Evolutionary conservation across 92 coral and sea anemone genomes (phyloP).

Genomic region (Paragorgia papillata): DNA sequence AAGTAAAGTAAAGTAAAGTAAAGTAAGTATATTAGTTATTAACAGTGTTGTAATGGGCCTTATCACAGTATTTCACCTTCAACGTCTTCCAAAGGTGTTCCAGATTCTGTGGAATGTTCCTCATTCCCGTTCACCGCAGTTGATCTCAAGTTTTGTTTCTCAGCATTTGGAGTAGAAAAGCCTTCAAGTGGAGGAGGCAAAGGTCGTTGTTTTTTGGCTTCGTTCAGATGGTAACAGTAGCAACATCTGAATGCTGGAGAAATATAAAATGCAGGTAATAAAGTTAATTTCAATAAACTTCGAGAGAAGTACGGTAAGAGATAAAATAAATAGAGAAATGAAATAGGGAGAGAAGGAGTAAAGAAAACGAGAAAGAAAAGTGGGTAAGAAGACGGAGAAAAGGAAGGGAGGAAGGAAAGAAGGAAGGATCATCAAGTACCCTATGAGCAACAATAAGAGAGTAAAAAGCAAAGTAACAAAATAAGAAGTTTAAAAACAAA

Average conservation of each 20-base stretch:
- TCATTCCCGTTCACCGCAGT: conserved; percentile 23
- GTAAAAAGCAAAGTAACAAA: not conserved
- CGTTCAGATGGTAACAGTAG: conserved; percentile 85
- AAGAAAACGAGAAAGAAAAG: not conserved
- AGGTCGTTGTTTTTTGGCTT: conserved; percentile 87
- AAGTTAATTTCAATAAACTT: not conserved
- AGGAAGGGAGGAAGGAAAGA: not conserved
- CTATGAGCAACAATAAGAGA: not conserved
- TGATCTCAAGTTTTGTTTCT: conserved; percentile 37
- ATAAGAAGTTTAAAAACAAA: not conserved
- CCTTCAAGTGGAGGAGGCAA: conserved; percentile 91
- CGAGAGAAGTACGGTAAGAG: not conserved
- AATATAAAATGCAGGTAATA: not conserved
- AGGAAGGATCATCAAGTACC: no score
- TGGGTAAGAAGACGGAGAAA: not conserved
- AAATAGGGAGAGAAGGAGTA: not conserved
- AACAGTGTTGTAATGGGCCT: no score
- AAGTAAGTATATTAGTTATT: no score
- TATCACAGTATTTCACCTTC: conserved; percentile 11
- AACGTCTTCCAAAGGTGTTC: not conserved
- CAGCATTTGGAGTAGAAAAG: conserved; percentile 58
- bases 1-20: no score
- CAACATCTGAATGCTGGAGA: conserved; percentile 89
- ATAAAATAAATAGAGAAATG: not conserved
- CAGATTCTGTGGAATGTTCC: not conserved